Evolutionary conservation across 64 coral and sea anemone species (phyloP).

Genomic region (Anthopleura sola): DNA sequence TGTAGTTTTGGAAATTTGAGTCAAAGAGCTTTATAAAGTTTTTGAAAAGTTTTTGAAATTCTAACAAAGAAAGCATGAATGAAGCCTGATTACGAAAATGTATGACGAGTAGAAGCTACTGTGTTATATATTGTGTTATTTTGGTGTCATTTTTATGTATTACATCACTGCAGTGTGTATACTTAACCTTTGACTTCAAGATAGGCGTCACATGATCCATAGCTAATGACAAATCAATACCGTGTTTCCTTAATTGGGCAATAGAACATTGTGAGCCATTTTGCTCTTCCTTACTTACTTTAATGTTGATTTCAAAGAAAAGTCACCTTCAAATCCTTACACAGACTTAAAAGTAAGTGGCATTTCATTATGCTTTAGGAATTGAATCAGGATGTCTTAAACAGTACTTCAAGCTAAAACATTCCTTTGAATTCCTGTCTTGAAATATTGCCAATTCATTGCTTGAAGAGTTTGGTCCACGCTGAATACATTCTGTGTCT

Average conservation of each 20-base stretch:
- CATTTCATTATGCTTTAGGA: not conserved
- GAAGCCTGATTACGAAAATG: no score
- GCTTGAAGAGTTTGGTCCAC: not conserved
- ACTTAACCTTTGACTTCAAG: not conserved
- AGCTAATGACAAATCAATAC: not conserved
- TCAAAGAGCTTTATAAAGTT: no score
- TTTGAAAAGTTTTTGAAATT: not conserved
- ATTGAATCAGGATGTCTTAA: not conserved
- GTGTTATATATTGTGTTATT: not conserved
- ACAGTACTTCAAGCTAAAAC: not conserved
- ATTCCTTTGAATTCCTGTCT: not conserved
- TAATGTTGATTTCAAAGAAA: not conserved
- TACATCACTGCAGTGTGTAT: not conserved
- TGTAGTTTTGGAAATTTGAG: no score
- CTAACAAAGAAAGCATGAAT: no score
- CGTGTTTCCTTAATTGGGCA: constrained; percentile 10
- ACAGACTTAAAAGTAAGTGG: not conserved
- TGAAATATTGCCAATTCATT: not conserved
- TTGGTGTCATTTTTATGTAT: not conserved
- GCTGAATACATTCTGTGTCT: not conserved
- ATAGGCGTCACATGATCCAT: not conserved
- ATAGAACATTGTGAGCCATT: constrained; percentile 1
- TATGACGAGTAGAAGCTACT: no score
- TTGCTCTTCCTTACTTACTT: not conserved
- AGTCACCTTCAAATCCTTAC: not conserved